Percentiles rank a stretch among this genome's conserved stretches.
Evolutionary conservation across 2,797 vertebrate genomes (phyloP).

Genomic region (Crenichthys baileyi): DNA sequence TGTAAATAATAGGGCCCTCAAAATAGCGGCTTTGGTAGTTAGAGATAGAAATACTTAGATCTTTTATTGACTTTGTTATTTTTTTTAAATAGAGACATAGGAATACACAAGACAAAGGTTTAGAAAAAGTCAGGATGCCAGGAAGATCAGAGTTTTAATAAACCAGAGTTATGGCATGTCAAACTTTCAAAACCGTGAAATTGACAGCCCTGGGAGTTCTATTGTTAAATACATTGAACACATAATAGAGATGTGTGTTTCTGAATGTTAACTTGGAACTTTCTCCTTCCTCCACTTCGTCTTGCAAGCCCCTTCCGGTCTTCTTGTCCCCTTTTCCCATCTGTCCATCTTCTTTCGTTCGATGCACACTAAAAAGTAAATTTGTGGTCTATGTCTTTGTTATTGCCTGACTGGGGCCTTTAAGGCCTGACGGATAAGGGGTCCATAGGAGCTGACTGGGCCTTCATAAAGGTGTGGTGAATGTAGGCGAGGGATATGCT

Average conservation of each 20-base stretch:
- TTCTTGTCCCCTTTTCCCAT: neutral
- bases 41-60: too few species aligned
- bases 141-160: too few species aligned
- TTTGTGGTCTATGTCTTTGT: slow-evolving; percentile 57
- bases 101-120: too few species aligned
- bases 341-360: slow-evolving; percentile 37
- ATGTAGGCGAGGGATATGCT: slow-evolving; percentile 41
- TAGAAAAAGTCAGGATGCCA: too few species aligned
- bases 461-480: slow-evolving; percentile 61
- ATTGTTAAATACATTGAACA: slow-evolving; percentile 33
- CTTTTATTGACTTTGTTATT: too few species aligned
- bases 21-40: too few species aligned
- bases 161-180: too few species aligned
- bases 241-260: slow-evolving; percentile 7
- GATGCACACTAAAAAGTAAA: slow-evolving; percentile 49
- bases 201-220: too few species aligned
- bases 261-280: neutral
- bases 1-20: too few species aligned
- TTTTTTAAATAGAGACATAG: too few species aligned
- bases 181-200: too few species aligned
- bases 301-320: neutral
- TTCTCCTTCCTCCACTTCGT: neutral
- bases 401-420: slow-evolving; percentile 54
- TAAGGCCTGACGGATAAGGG: slow-evolving; percentile 71
- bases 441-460: slow-evolving; percentile 62